These are phyloP conservation scores for Anastrepha obliqua DNA, from an alignment of 1,140 invertebrate genomes.

Conservation along the genomic window DNA sequence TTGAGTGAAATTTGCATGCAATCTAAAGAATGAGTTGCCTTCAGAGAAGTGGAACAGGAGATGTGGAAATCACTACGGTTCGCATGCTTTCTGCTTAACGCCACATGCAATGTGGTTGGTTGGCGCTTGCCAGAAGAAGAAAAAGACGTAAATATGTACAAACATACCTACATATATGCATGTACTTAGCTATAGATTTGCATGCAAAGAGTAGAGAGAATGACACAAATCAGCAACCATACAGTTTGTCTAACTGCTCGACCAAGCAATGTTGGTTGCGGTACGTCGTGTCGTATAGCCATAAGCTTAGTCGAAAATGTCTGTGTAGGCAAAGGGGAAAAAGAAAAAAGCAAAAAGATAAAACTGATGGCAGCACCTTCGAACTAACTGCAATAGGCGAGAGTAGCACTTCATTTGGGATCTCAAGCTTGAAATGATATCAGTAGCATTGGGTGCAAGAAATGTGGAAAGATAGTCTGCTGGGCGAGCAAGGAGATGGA, in stretches of 20 bases:
- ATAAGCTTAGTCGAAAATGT: neutral
- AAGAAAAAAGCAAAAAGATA: no score
- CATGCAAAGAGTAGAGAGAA: neutral
- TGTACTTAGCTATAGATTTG: neutral
- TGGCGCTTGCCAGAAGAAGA: neutral
- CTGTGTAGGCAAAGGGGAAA: no score
- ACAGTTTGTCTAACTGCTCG: slow-evolving; percentile 37
- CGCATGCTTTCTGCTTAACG: slow-evolving; percentile 1
- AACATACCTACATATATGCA: neutral
- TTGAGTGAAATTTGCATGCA: slow-evolving; percentile 37
- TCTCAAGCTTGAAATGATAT: slow-evolving; percentile 23
- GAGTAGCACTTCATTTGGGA: slow-evolving; percentile 12
- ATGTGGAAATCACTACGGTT: neutral
- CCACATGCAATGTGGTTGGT: neutral
- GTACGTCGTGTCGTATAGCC: neutral
- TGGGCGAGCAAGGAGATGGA: neutral
- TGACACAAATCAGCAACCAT: neutral
- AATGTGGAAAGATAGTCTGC: neutral
- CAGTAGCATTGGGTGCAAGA: neutral
- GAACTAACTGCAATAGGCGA: neutral
- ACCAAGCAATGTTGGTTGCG: slow-evolving; percentile 40
- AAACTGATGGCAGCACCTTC: neutral
- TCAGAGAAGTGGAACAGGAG: neutral
- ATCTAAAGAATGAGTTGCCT: neutral
- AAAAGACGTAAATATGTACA: neutral